Evolutionary conservation across 2,888 invertebrate species (phyloP).

Genomic region (Isotomurus palustris): DNA sequence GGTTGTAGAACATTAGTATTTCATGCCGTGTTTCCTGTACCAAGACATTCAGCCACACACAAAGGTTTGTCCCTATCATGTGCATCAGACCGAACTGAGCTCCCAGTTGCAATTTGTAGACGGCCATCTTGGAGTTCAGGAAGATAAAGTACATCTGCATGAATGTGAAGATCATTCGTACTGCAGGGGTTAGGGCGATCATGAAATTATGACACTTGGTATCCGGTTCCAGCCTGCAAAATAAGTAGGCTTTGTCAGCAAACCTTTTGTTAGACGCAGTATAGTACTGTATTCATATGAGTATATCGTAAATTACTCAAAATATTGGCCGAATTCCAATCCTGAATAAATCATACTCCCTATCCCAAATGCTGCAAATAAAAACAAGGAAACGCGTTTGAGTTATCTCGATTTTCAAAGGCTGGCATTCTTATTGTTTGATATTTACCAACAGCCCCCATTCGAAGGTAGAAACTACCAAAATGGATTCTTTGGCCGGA

Average conservation of each 20-base stretch:
- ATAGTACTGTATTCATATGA: no score
- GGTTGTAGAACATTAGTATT: conserved; percentile 83
- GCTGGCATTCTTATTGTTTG: no score
- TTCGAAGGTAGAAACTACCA: conserved; percentile 77
- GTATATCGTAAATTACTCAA: no score
- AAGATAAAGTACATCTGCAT: conserved; percentile 98
- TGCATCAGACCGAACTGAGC: conserved; percentile 97
- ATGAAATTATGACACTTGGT: conserved; percentile 88
- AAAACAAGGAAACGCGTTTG: conserved; percentile 46
- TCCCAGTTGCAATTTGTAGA: conserved; percentile 51
- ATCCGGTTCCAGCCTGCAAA: conserved; percentile 74
- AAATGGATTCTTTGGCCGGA: conserved; percentile 17
- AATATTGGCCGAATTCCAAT: conserved; percentile 88
- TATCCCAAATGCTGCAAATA: conserved; percentile 81
- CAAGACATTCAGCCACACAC: conserved; percentile 92
- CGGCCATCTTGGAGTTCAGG: conserved; percentile 60
- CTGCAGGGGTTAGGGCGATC: conserved; percentile 81
- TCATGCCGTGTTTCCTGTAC: conserved; percentile 95
- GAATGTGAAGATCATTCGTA: conserved; percentile 92
- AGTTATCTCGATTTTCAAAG: no score
- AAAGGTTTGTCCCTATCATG: conserved; percentile 95
- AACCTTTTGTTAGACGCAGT: no score
- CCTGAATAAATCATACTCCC: conserved; percentile 96
- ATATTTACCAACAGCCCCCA: conserved; percentile 74
- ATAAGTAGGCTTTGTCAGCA: no score